Conservation (phyloP, 2,113 vertebrate genomes). For the cattle (Bos taurus) region ARS-UCD2.0 NC_037328.1:98265501-98266000, state of each 20-base stretch:
- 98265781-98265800: constrained; percentile 67
- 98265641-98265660: not conserved
- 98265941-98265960: not conserved
- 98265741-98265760: constrained; percentile 31
- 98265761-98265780: constrained; percentile 50
- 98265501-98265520: not conserved
- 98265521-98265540: constrained; percentile 6
- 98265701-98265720: constrained; percentile 47
- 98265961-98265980: constrained; percentile 7
- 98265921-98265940: constrained; percentile 13
- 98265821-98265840: constrained; percentile 76
- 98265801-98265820: constrained; percentile 80
- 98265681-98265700: constrained; percentile 28
- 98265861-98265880: constrained; percentile 74
- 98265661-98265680: not conserved
- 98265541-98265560: constrained; percentile 51
- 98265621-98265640: constrained; percentile 31
- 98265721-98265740: constrained; percentile 70
- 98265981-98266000: constrained; percentile 34
- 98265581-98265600: not conserved
- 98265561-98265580: not conserved
- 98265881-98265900: constrained; percentile 72
- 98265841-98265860: constrained; percentile 80
- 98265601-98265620: not conserved
- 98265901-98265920: constrained; percentile 72